Evolutionary conservation across 2,888 invertebrate species (phyloP), one percentile per base, ranked within the genome.

Genomic region (Diarsia dahlii): DNA sequence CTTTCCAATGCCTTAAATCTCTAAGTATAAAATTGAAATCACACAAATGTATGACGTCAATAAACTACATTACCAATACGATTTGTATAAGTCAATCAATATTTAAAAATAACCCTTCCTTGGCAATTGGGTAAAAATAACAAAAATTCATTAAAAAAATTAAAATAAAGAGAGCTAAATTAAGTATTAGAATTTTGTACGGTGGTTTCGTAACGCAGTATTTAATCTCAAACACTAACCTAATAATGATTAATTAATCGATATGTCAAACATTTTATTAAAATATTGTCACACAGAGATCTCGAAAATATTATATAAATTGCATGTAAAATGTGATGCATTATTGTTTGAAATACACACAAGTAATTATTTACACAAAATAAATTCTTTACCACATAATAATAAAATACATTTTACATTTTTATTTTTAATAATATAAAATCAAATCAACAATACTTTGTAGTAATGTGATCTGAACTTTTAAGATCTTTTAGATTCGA

Each of bases 151-250:
- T 75, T 74, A 12, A 28, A 76, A 68, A 67, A 56, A 3, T 56
- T 72, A 52, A 62, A 81, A 72, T 69, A 71, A 87, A 88, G 89
- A 91, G 89, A 91, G 90, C 90, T 82, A 88, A 84, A 66, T 86
- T 87, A 89, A 86, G 83, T 85, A 83, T 87, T 89, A 73, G 63
- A 87, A 86, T 87, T 87, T 87, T 85, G 80, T 87, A 88, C 90
- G 92, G 92, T 92, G 92, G 92, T 92, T 80, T 87, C 74, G 54
- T 72, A 58, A 70, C 71, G 78, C 86, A 90, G 88, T 89, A 87
- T 85, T 86, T 85, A 84, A 84, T 80, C 81, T 79, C 85, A 84
- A 89, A 88, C 83, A 87, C 86, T 88, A 89, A 82, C 63, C 84
- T 87, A 85, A 68, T 84, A 85, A 60, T 66, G n/a, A 78, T 45